Percentiles rank a stretch among this genome's conserved stretches.
Evolutionary conservation across 2,888 invertebrate species (phyloP).

Genomic region (Gymnoscelis rufifasciata): DNA sequence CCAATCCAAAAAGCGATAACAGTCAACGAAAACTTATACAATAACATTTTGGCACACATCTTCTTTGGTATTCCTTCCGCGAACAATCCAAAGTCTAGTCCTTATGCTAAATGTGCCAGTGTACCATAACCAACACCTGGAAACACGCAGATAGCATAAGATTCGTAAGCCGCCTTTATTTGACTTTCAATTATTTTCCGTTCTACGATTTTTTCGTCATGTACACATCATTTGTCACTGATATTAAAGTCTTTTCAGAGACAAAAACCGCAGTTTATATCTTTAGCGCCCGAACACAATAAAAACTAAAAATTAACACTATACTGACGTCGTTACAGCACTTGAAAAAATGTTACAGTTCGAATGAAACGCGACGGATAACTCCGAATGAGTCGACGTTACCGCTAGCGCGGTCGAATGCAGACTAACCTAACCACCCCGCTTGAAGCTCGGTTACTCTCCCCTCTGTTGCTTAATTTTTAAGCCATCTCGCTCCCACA

Average conservation of each 20-base stretch:
- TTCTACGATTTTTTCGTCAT: conserved; percentile 45
- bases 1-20: conserved; percentile 70
- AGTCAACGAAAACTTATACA: conserved; percentile 72
- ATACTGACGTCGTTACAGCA: conserved; percentile 52
- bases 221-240: conserved; percentile 43
- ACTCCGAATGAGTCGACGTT: conserved; percentile 50
- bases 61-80: conserved; percentile 71
- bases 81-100: conserved; percentile 47
- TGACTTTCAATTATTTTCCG: conserved; percentile 38
- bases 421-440: conserved; percentile 78
- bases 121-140: conserved; percentile 71
- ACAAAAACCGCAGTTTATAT: conserved; percentile 36
- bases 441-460: conserved; percentile 74
- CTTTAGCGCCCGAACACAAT: conserved; percentile 33
- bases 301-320: conserved; percentile 48
- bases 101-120: conserved; percentile 52
- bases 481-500: conserved; percentile 61
- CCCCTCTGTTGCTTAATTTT: conserved; percentile 77
- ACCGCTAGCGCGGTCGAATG: conserved; percentile 70
- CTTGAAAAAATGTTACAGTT: conserved; percentile 66
- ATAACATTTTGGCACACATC: conserved; percentile 79
- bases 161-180: conserved; percentile 33
- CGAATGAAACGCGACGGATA: conserved; percentile 54
- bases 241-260: conserved; percentile 31
- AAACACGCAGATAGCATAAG: conserved; percentile 56